phyloP scores from a whole-genome alignment of 2,113 vertebrate species.

The Paradoxurus hermaphroditus region DNA sequence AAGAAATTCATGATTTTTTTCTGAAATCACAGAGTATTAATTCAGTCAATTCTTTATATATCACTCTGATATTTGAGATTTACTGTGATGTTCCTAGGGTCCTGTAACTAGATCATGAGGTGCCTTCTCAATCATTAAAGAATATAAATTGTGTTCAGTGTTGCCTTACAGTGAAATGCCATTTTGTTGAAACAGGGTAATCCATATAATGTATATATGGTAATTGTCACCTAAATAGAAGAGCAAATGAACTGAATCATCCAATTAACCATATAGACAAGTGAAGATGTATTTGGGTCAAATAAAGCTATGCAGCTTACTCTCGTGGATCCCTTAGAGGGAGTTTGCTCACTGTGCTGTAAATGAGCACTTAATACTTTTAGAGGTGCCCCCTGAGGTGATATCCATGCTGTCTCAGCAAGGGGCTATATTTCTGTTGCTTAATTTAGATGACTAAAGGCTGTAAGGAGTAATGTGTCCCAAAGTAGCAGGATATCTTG shows the following conservation, averaged over 20 bases:
- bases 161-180: constrained; percentile 51
- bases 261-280: constrained; percentile 49
- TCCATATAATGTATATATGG: constrained; percentile 35
- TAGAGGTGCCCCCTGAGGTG: not conserved
- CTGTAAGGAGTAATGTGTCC: not conserved
- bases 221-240: constrained; percentile 58
- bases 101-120: constrained; percentile 6
- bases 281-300: constrained; percentile 36
- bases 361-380: constrained; percentile 41
- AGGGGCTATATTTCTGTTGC: not conserved
- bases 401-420: not conserved
- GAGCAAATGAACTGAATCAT: constrained; percentile 59
- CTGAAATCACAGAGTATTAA: not conserved
- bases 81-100: not conserved
- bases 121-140: constrained; percentile 42
- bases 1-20: not conserved
- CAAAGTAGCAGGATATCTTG: not conserved
- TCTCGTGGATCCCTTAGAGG: not conserved
- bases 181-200: constrained; percentile 59
- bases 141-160: constrained; percentile 62
- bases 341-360: not conserved
- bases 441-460: not conserved
- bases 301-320: constrained; percentile 6
- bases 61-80: constrained; percentile 10
- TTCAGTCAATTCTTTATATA: not conserved